A percentile compares a stretch with the other conserved stretches of the same genome.
Evolutionary conservation across 2,797 vertebrate genomes (phyloP).

Genomic region (Gallirallus australis): DNA sequence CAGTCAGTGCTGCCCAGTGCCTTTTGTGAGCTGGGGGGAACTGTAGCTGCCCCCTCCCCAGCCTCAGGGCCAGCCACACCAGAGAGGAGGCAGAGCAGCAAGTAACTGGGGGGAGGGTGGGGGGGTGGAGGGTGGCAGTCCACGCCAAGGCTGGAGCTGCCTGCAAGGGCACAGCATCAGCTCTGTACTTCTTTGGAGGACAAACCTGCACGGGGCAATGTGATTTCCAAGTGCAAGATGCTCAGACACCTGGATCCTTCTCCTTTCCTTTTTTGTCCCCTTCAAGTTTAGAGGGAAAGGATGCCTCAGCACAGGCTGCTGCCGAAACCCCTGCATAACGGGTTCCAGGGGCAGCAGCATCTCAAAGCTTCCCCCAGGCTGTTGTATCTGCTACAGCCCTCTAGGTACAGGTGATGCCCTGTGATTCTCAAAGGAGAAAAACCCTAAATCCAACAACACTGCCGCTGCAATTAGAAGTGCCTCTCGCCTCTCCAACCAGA

Average conservation of each 20-base stretch:
- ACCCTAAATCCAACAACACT: background rate
- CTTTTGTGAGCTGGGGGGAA: accelerated
- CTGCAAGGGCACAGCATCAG: background rate
- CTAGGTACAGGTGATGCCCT: accelerated
- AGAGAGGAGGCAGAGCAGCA: background rate
- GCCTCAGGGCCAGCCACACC: no score
- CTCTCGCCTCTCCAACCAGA: accelerated
- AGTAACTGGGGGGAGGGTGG: background rate
- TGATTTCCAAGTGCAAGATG: accelerated
- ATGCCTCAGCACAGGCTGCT: accelerated
- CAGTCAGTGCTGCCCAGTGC: background rate
- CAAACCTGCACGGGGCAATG: accelerated
- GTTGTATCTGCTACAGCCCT: background rate
- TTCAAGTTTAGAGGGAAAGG: background rate
- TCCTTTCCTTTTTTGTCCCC: background rate
- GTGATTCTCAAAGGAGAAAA: background rate
- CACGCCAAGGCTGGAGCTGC: background rate
- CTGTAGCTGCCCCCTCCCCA: background rate
- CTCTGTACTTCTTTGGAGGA: background rate
- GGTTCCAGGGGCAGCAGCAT: background rate
- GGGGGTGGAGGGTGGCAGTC: no score
- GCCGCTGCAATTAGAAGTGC: background rate
- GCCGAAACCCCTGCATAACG: accelerated
- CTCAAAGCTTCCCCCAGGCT: background rate
- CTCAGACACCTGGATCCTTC: background rate